These are phyloP conservation scores for Philaethria dido DNA, from an alignment of 2,888 invertebrate genomes.

Conservation along the genomic window DNA sequence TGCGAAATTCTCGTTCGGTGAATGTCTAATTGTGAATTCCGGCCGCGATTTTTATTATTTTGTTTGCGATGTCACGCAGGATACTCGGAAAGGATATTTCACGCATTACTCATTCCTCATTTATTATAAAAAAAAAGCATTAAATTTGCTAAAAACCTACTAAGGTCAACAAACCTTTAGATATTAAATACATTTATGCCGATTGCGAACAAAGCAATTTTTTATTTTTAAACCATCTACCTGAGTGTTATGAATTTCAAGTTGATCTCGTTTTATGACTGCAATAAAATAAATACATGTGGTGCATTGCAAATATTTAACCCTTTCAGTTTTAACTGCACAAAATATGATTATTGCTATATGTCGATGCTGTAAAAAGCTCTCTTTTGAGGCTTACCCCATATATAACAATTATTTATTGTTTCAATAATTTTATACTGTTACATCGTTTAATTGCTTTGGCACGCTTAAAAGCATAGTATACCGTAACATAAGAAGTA, in stretches of 20 bases:
- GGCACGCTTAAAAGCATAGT: neutral
- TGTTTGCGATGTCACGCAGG: slow-evolving; percentile 71
- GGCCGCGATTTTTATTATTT: slow-evolving; percentile 69
- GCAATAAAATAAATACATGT: slow-evolving; percentile 49
- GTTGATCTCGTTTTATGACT: slow-evolving; percentile 51
- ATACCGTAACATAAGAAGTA: no score
- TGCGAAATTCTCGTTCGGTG: slow-evolving; percentile 62
- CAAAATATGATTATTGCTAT: slow-evolving; percentile 28
- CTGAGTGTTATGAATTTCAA: slow-evolving; percentile 51
- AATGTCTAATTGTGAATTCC: slow-evolving; percentile 69
- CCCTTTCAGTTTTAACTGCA: slow-evolving; percentile 35
- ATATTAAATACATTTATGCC: slow-evolving; percentile 46
- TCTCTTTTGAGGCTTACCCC: slow-evolving; percentile 17
- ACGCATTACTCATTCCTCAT: slow-evolving; percentile 69
- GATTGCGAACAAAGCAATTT: slow-evolving; percentile 46
- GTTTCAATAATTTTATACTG: slow-evolving; percentile 5
- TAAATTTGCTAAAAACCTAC: slow-evolving; percentile 56
- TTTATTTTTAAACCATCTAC: slow-evolving; percentile 47
- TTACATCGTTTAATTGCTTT: slow-evolving; percentile 4
- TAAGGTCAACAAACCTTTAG: slow-evolving; percentile 48
- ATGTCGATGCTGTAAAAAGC: slow-evolving; percentile 24
- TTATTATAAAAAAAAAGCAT: slow-evolving; percentile 54
- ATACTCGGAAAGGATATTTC: slow-evolving; percentile 77
- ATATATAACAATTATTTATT: slow-evolving; percentile 20
- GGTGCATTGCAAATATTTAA: slow-evolving; percentile 45